Evolutionary conservation across 2,888 invertebrate genomes (phyloP), one percentile per base, ranked within the genome.

Genomic region (Netelia fuscicornis): DNA sequence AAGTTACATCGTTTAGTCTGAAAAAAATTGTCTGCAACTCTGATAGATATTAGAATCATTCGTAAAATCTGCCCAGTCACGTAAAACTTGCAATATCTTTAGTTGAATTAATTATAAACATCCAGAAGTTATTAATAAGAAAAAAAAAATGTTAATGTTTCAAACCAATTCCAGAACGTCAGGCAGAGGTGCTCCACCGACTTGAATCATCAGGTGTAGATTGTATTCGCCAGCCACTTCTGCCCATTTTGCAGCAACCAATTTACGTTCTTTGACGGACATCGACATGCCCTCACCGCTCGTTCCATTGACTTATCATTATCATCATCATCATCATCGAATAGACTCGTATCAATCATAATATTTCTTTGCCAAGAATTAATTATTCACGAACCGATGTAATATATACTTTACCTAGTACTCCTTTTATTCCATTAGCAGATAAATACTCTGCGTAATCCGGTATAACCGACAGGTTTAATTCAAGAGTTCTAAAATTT

Each of bases 221-320:
- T 95, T 94, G 2, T 94, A 94, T n/a, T 93, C 92, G 87, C 94
- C 94, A 0, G 95, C 96, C 11, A 94, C 95, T 23, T 93, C 91
- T 13, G 95, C 91, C 97, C 97, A 97, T 54, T 95, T 95, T 91
- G 96, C 96, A 0, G 96, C 94, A 2, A 96, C 92, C 3, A 91
- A 88, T 93, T 97, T 97, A 68, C 98, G 95, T 92, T 98, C 97
- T 0, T 92, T 92, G 0, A 96, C 93, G 60, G 95, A 96, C 92
- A 97, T 93, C 0, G 95, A 96, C 89, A 96, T 95, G 0, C 97
- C 97, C 94, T 98, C 98, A 0, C 97, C 98, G 37, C 96, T 96
- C 0, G 97, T 97, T 11, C 98, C 97, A 93, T 97, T 97, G 6
- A 97, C 97, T 97, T 89, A 11, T 62, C 8, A 48, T 76, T n/a